Conservation (phyloP, 2,888 invertebrate genomes). For the Anarsia innoxiella region DNA sequence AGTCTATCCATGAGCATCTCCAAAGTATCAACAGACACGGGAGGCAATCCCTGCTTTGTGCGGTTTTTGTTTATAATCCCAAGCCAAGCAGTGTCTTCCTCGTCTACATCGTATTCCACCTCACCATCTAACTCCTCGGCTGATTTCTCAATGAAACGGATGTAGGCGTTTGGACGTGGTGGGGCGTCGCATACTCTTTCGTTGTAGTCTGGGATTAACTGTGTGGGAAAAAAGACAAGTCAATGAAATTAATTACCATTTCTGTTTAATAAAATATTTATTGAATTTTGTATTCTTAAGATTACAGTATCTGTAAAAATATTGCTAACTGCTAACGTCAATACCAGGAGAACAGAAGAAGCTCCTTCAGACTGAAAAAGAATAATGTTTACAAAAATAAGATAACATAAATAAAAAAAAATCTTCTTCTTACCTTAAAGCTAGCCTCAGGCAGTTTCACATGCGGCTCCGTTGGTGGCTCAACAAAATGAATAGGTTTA, state of each 20-base stretch:
- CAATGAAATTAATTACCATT: too few relatives aligned
- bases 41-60: conserved; percentile 79
- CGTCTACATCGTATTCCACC: conserved; percentile 97
- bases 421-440: conserved; percentile 45
- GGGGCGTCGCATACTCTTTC: conserved; percentile 87
- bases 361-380: too few relatives aligned
- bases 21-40: conserved; percentile 91
- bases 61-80: conserved; percentile 90
- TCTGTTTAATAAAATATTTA: too few relatives aligned
- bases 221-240: too few relatives aligned
- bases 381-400: too few relatives aligned
- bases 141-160: conserved; percentile 95
- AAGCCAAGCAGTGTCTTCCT: conserved; percentile 97
- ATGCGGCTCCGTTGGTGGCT: conserved; percentile 59
- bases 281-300: too few relatives aligned
- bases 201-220: conserved; percentile 83
- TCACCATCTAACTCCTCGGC: conserved; percentile 95
- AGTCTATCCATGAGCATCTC: conserved; percentile 98
- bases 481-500: conserved; percentile 57
- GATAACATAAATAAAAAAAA: background rate
- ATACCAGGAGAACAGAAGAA: too few relatives aligned
- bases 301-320: too few relatives aligned
- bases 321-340: too few relatives aligned
- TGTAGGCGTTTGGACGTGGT: conserved; percentile 89
- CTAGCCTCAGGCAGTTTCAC: conserved; percentile 67